Conservation (phyloP, 2,113 vertebrate species). For the Mormyrus iriodes region DNA sequence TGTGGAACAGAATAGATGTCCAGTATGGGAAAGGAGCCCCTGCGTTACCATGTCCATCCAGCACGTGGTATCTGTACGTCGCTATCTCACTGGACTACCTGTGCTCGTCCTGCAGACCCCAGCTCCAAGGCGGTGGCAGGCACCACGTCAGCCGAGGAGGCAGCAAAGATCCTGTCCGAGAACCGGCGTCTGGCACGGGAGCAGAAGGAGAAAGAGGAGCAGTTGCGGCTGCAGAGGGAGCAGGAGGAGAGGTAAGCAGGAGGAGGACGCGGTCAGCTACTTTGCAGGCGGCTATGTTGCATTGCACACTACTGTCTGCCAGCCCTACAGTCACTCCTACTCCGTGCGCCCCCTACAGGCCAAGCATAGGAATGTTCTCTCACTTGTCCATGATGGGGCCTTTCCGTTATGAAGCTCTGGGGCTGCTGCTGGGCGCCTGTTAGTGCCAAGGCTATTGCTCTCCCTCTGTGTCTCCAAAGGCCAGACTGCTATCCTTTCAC, state of each 20-base stretch:
- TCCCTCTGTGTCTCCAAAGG: no score
- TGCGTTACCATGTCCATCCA: not conserved
- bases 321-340: not conserved
- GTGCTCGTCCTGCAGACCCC: not conserved
- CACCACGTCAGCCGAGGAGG: constrained; percentile 74
- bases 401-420: not conserved
- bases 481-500: not conserved
- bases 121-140: constrained; percentile 57
- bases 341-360: not conserved
- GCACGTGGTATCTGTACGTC: not conserved
- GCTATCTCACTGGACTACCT: not conserved
- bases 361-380: not conserved
- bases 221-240: constrained; percentile 67
- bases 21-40: not conserved
- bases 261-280: not conserved
- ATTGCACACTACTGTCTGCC: not conserved
- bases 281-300: not conserved
- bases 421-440: not conserved
- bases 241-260: constrained; percentile 69
- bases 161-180: constrained; percentile 77
- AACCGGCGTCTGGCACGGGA: constrained; percentile 75
- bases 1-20: not conserved
- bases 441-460: not conserved
- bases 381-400: not conserved
- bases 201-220: constrained; percentile 74